Evolutionary conservation across 2,113 vertebrate genomes (phyloP).

Genomic region (Penelope pileata): DNA sequence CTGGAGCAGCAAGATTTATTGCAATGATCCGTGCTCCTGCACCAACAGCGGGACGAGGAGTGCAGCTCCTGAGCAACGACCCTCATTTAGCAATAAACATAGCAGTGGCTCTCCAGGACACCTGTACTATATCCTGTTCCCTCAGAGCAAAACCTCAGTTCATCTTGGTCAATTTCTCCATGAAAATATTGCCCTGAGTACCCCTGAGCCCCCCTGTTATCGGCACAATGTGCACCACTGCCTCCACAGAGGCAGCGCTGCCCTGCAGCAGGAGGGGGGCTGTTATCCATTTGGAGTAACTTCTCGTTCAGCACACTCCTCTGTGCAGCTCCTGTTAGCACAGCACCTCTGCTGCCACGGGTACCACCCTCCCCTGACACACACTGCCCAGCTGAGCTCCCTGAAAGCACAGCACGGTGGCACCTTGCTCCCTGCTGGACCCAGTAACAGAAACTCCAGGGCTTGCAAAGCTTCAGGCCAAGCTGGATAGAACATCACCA

Average conservation of each 20-base stretch:
- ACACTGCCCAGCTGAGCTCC: rapidly evolving
- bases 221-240: background rate
- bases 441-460: background rate
- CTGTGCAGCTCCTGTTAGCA: background rate
- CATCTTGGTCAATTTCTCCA: background rate
- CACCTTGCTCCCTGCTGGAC: background rate
- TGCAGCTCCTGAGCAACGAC: rapidly evolving
- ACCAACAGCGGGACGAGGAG: background rate
- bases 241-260: background rate
- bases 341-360: background rate
- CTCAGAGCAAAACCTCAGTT: background rate
- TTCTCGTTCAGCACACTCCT: background rate
- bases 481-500: background rate
- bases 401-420: background rate
- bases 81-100: background rate
- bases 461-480: background rate
- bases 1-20: background rate
- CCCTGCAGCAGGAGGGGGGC: background rate
- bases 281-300: background rate
- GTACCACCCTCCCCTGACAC: background rate
- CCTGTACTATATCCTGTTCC: background rate
- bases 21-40: background rate
- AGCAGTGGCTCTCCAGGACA: background rate
- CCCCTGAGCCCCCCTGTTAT: too few species aligned
- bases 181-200: background rate